Evolutionary conservation across 2,113 vertebrate species (phyloP), one percentile per base, ranked within the genome.

Genomic region (Oenanthe melanoleuca): DNA sequence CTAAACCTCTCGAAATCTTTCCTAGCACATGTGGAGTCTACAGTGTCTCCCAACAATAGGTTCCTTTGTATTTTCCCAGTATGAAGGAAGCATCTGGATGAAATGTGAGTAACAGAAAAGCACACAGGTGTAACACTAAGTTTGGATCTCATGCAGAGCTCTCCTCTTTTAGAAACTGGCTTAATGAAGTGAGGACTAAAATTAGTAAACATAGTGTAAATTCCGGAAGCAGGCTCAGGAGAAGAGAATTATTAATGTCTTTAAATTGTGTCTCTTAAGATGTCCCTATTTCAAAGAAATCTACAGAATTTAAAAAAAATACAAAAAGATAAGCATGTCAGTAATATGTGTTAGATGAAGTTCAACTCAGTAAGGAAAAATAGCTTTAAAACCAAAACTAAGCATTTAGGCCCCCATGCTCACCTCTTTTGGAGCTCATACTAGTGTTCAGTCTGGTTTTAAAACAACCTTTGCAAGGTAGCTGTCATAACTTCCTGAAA

Each of bases 31-130:
- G 60, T 78, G 93, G 81, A 78, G 28, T 33, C 78, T 78, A 89
- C 72, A 80, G 40, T 92, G 31, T 50, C 77, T 61, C 89, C 53
- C 57, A 63, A 93, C 78, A 95, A 89, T 49, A 91, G 81, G 80
- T 88, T 87, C 64, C 67, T 96, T 92, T 95, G 83, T 96, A 61
- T 89, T 88, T 93, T 90, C 57, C 52, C 45, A 74, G 42, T 22
- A 56, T 5, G 88, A 95, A 93, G 84, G 80, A 95, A 95, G 88
- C 94, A 96, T 85, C 79, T 95, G 88, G 92, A 88, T 82, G 91
- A 95, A 96, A 95, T 78, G 67, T 91, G 94, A 97, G 78, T 57
- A 92, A 89, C 77, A 94, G 66, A 92, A 93, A 93, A 40, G 22
- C 28, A 86, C 64, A 63, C 92, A 96, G 88, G 84, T 96, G 89